Evolutionary conservation across 2,888 invertebrate genomes (phyloP), one percentile per base, ranked within the genome.

Genomic region (Phragmatobia fuliginosa): DNA sequence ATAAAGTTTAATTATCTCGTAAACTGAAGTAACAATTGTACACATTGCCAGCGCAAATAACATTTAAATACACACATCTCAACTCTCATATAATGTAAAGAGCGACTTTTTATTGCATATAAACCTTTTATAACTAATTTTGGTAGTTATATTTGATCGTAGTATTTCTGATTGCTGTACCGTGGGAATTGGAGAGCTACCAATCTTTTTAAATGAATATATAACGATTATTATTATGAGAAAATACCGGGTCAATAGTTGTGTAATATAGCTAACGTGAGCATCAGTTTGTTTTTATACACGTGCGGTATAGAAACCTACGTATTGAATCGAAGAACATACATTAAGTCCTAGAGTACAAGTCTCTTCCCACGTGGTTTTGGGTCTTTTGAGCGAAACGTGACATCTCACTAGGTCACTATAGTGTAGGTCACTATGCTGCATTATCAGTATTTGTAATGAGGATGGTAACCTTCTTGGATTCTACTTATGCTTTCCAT

Each of bases 111-210:
- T 79, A 81, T 77, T 28, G 73, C 72, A 45, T 72, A 71, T 81
- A 74, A 79, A 80, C 61, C 67, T n/a, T 77, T 77, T 72, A 66
- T 74, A 64, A 70, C 68, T 75, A 80, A 80, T 80, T 79, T 79
- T 68, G 69, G 52, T 18, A 71, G 61, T 69, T 72, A 71, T 73
- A 72, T 73, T 73, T 68, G 74, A 77, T 73, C 58, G 65, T 81
- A 76, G 31, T 76, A 41, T 66, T 78, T 70, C 64, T 70, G 33
- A 11, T 69, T 70, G 63, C 70, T 70, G 68, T 58, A 25, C n/a
- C 56, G 63, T 38, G 67, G 66, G 72, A 80, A 76, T n/a, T 33
- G n/a, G 16, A 49, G 2, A 31, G 49, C 7, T 63, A 16, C 32
- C 31, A n/a, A 63, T 63, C 11, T 63, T 49, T 31, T 63, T 49